Percentiles rank a stretch among this genome's conserved stretches.
Evolutionary conservation across 2,888 invertebrate genomes (phyloP).

Genomic region (Sturmia bella): DNA sequence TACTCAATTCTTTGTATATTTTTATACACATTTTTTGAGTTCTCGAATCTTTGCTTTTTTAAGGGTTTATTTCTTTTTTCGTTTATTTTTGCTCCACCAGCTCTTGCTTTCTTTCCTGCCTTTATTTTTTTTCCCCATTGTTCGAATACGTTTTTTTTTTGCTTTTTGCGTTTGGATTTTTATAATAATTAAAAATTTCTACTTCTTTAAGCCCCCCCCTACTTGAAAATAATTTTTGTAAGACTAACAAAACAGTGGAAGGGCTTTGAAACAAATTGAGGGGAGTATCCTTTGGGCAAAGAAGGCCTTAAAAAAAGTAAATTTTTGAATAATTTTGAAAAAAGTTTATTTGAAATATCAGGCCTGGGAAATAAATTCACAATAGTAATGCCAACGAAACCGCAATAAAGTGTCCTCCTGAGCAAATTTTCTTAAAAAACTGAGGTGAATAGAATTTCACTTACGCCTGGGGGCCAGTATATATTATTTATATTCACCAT

Average conservation of each 20-base stretch:
- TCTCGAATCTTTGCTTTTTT: not conserved
- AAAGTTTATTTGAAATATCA: too few relatives aligned
- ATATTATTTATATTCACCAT: too few relatives aligned
- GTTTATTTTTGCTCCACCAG: not conserved
- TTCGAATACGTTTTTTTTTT: not conserved
- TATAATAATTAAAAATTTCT: slow-evolving; percentile 55
- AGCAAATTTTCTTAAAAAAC: too few relatives aligned
- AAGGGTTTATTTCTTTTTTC: slow-evolving; percentile 38
- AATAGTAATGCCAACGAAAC: too few relatives aligned
- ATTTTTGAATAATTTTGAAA: too few relatives aligned
- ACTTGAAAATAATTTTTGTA: not conserved
- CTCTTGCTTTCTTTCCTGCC: not conserved
- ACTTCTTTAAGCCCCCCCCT: slow-evolving; percentile 18
- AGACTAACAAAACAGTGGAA: slow-evolving; percentile 2
- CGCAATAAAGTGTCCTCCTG: too few relatives aligned
- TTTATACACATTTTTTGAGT: not conserved
- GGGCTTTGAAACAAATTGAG: not conserved
- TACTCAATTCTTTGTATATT: slow-evolving; percentile 30
- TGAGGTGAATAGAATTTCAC: too few relatives aligned
- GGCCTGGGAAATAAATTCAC: too few relatives aligned
- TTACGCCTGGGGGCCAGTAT: too few relatives aligned
- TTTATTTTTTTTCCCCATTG: not conserved
- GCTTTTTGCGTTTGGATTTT: slow-evolving; percentile 21
- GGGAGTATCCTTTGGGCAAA: not conserved
- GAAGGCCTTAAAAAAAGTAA: not conserved